Conservation (phyloP, 2,113 vertebrate species). For the Spizaetus ornatus region DNA sequence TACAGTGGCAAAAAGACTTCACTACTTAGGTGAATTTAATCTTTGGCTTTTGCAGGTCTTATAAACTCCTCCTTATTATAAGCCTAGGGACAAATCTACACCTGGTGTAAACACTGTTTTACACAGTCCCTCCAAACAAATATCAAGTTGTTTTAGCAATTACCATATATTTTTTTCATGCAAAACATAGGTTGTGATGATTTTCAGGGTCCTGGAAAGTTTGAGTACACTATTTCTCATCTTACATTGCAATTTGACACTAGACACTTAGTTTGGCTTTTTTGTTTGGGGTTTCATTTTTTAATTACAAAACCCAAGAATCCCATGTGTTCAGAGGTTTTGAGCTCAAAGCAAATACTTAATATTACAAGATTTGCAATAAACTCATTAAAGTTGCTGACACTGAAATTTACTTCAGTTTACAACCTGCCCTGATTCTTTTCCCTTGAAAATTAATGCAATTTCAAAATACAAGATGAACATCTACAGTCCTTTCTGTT, state of each 20-base stretch:
- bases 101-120: background rate
- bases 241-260: background rate
- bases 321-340: background rate
- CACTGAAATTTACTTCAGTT: background rate
- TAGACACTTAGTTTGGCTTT: background rate
- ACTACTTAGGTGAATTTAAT: background rate
- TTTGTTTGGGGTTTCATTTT: background rate
- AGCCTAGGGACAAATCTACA: background rate
- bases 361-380: background rate
- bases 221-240: background rate
- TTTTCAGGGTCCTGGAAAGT: background rate
- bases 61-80: background rate
- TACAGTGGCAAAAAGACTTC: background rate
- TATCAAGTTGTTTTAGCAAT: background rate
- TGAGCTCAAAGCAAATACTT: background rate
- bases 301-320: background rate
- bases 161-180: background rate
- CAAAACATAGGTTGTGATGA: background rate
- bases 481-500: background rate
- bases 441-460: background rate
- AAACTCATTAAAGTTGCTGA: background rate
- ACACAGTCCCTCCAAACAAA: background rate
- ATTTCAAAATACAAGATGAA: background rate
- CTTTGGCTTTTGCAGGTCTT: background rate
- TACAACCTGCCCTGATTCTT: background rate